Base-by-base conservation (phyloP, 2,888 invertebrate species). In the Nysson spinosus region DNA sequence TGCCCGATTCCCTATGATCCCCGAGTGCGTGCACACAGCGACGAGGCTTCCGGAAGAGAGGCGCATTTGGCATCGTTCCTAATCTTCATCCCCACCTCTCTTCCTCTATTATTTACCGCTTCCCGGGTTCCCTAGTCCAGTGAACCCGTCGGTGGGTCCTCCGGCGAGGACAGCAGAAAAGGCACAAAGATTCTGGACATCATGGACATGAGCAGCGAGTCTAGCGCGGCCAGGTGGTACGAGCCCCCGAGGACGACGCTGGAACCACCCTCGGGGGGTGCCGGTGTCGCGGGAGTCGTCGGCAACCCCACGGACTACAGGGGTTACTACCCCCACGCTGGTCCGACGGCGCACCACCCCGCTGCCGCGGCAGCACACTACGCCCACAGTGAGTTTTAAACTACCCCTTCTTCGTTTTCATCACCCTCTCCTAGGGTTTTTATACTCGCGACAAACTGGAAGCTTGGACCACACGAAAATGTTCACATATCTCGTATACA, bases 161-260 rank as follows among this genome's bases (percentile, higher is more conserved):
- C n/a, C n/a, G n/a, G n/a, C n/a, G n/a, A n/a, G n/a, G n/a, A n/a
- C n/a, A n/a, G n/a, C n/a, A n/a, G n/a, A n/a, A n/a, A n/a, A 32
- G 52, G n/a, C 3, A 11, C 37, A 20, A 7, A 79, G 78, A 84
- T 79, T 81, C 75, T 80, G 77, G 80, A 78, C 84, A 84, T 65
- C 72, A 87, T 87, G 87, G 87, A 87, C 82, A 87, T 87, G 87
- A 87, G 86, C 81, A 87, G 87, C 83, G 87, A 86, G 80, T 87
- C 86, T 73, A 87, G 85, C 77, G 82, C 87, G 80, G 84, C 85
- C 64, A 83, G 86, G 73, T 87, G 87, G 87, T 87, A 87, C 79
- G 87, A 87, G 72, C 85, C 85, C 64, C 87, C 87, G 63, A 83
- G 87, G 69, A 74, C 78, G 44, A 80, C 83, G 63, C 77, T 86